Base-by-base conservation (phyloP, 2,888 invertebrate genomes). In the Tachina fera region DNA sequence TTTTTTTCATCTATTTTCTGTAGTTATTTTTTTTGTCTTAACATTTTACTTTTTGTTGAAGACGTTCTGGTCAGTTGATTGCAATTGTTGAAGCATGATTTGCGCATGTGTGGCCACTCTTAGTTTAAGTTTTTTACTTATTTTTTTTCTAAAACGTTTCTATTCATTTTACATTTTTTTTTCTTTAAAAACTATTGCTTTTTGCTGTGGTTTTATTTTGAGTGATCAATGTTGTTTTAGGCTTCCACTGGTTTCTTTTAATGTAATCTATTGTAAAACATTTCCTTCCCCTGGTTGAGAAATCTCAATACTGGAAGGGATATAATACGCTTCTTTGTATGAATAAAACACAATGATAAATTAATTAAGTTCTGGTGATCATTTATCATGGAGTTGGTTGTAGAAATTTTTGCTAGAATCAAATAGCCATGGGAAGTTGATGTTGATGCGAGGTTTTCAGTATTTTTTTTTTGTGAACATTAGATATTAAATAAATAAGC, bases 91-190 rank as follows among this genome's bases (percentile, higher is more conserved):
- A 86, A 83, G 79, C 86, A 80, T 86, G 83, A 71, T 71, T 79
- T 86, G 86, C 76, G 86, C 86, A 83, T 86, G 86, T 83, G 86
- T 86, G 86, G 86, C 86, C 72, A 77, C 65, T 83, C 67, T 83
- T 77, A 83, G 60, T 83, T 63, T 43, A 31, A 51, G 11, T 68
- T 77, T 68, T 58, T 22, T 47, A 31, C 31, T 58, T 65, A 16
- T n/a, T 47, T 19, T 71, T n/a, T 63, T 47, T 63, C 39, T 56
- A 19, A 71, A 71, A 71, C 71, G 71, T 78, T 78, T 71, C 63
- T 71, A 45, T 63, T 71, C 56, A 67, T 65, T 76, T 65, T 56
- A 31, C 1, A 58, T 22, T 70, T 71, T 39, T 53, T 49, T 11
- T 2, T 31, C 45, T 13, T 31, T 1, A 4, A 19, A 53, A 31